Base-by-base conservation (phyloP, 2,888 invertebrate genomes). In the Sisyra nigra region DNA sequence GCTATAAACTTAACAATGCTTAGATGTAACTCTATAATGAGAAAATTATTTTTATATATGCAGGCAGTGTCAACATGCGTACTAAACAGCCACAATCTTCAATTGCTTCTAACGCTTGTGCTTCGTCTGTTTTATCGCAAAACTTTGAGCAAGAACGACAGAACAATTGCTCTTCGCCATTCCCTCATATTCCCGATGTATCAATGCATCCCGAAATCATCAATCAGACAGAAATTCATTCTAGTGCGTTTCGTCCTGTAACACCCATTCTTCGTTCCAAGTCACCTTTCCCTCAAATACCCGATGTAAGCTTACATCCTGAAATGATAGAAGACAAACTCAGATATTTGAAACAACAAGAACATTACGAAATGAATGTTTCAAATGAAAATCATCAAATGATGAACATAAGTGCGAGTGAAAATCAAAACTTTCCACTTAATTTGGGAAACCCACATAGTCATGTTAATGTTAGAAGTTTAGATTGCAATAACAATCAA, bases 211-310 rank as follows among this genome's bases (percentile, higher is more conserved):
- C 42, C 5, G 53, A 57, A 13, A 13, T 55, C 29, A 11, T 54
- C 9, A 48, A 52, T 41, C 36, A 46, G 10, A 53, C 57, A 45
- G 44, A 56, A 29, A 44, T 48, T 13, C 46, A 48, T 29, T 19
- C 31, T 11, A 17, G 18, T 15, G 11, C 31, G 30, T 14, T 40
- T 14, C 40, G 37, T 4, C 19, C 37, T 18, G 37, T 37, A 15
- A 37, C 37, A 15, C 37, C 37, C 17, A 19, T 37, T 15, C n/a
- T n/a, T 24, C 41, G 54, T 43, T 47, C 54, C 13, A 36, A 47
- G 6, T 58, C 59, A 1, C 57, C 58, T 10, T 61, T 60, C 49
- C 60, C 60, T 7, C 48, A 37, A 10, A 59, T 61, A 39, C 54
- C 56, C 8, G 57, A 61, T 48, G 49, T 60, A 29, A 53, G 48